A percentile compares a stretch with the other conserved stretches of the same genome.
Conservation (phyloP, 2,888 invertebrate species). For the Cataglyphis cursor region DNA sequence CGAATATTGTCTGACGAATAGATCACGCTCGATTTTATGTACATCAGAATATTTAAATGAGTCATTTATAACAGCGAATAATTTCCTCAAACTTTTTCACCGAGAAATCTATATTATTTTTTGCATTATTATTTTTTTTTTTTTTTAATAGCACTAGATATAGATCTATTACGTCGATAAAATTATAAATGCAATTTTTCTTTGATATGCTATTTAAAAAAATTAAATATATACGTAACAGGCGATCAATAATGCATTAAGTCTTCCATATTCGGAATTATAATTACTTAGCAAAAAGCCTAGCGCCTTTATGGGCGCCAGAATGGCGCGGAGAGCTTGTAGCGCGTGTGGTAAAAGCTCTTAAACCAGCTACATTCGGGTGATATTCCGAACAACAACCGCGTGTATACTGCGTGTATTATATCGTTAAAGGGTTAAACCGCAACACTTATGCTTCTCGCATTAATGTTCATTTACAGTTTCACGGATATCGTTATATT, state of each 20-base stretch:
- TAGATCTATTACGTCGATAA: neutral
- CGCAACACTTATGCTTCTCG: conserved; percentile 45
- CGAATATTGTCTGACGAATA: conserved; percentile 14
- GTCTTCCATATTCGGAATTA: conserved; percentile 47
- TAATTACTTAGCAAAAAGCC: conserved; percentile 36
- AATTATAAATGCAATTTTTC: neutral
- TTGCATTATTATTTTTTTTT: neutral
- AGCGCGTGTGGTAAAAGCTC: conserved; percentile 54
- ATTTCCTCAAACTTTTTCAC: neutral
- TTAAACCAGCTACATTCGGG: conserved; percentile 53
- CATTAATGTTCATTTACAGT: conserved; percentile 31
- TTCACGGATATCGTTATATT: conserved; percentile 18
- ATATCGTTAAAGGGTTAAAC: conserved; percentile 55
- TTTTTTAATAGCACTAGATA: neutral
- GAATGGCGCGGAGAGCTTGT: conserved; percentile 31
- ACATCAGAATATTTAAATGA: neutral
- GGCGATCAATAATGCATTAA: conserved; percentile 32
- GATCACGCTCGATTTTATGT: neutral
- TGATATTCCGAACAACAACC: conserved; percentile 51
- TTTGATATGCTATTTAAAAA: neutral
- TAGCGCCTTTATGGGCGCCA: conserved; percentile 28
- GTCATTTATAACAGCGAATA: neutral
- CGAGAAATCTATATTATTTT: neutral
- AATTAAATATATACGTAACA: neutral
- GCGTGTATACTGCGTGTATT: conserved; percentile 39